Evolutionary conservation across 23 tunicate genomes (phyloP), one percentile per base, ranked within the genome.

Genomic region (Halocynthia aurantium): DNA sequence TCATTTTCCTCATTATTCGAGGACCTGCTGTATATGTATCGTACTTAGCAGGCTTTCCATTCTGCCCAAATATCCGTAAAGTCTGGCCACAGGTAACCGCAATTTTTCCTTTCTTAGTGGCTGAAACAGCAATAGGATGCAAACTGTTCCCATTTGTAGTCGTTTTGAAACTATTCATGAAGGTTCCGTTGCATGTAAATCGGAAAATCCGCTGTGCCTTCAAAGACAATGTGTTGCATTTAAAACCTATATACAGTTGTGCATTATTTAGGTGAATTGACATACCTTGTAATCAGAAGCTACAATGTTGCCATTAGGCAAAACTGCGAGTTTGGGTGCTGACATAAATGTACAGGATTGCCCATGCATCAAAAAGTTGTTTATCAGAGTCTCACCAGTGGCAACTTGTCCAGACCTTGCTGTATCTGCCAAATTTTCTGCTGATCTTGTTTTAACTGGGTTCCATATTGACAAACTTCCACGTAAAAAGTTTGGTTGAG

Each of bases 221-320:
- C 8, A 81, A 53, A 71, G 8, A 50, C 31, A 60, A 51, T 60
- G 11, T n/a, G 21, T 44, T 10, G 13, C 58, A 58, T 58, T 58
- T 13, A 13, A 13, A n/a, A 58, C n/a, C 4, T 58, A 13, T 13
- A 13, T 58, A n/a, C n/a, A 58, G 2, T 13, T 58, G 2, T 58
- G 63, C n/a, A 13, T 13, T 58, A 13, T 58, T 13, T 13, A 13
- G 63, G 63, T 58, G n/a, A n/a, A 58, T 58, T 58, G 63, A 58
- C 63, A 13, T 57, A 83, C 87, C 81, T 83, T 83, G 81, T 83
- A 76, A 57, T 83, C 87, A 6, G 87, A 73, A 9, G 87, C 81
- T 7, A 83, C 56, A 15, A 83, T 68, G 15, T 83, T 79, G 6
- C 87, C 87, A 22, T 50, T 11, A 7, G 70, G 61, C n/a, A 62